Conservation (phyloP, 2,888 invertebrate genomes). For the Apodemia duryi region DNA sequence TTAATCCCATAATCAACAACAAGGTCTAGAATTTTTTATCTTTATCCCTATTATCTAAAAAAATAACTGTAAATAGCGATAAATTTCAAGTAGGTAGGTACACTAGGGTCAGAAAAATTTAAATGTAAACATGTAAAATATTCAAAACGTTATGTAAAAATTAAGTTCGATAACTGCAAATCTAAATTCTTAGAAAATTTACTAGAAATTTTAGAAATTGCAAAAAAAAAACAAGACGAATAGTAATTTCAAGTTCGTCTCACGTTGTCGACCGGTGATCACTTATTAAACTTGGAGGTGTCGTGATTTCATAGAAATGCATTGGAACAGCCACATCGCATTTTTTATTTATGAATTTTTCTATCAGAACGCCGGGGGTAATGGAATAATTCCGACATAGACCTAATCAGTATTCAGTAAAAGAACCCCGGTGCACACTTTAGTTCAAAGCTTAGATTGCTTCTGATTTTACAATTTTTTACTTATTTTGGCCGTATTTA, state of each 20-base stretch:
- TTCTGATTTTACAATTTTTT: slow-evolving; percentile 28
- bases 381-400: slow-evolving; percentile 61
- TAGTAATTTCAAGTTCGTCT: slow-evolving; percentile 47
- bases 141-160: too few relatives aligned
- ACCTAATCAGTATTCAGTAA: slow-evolving; percentile 64
- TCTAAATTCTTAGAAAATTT: background rate
- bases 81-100: too few relatives aligned
- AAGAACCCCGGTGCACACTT: slow-evolving; percentile 52
- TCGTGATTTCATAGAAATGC: slow-evolving; percentile 71
- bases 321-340: slow-evolving; percentile 54
- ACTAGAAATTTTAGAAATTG: background rate
- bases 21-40: too few relatives aligned
- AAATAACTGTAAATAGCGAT: too few relatives aligned
- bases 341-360: slow-evolving; percentile 72
- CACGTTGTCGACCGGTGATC: slow-evolving; percentile 70
- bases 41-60: too few relatives aligned
- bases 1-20: too few relatives aligned
- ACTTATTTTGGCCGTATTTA: background rate
- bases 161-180: background rate
- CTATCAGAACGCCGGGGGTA: slow-evolving; percentile 51
- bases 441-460: slow-evolving; percentile 27
- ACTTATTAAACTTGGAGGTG: slow-evolving; percentile 72
- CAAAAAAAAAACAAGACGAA: slow-evolving; percentile 7
- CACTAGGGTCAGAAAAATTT: too few relatives aligned
- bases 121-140: too few relatives aligned